Percentiles rank a stretch among this genome's conserved stretches.
Evolutionary conservation across 1,140 invertebrate genomes (phyloP).

Genomic region (Pseudomyrmex flavicornis): DNA sequence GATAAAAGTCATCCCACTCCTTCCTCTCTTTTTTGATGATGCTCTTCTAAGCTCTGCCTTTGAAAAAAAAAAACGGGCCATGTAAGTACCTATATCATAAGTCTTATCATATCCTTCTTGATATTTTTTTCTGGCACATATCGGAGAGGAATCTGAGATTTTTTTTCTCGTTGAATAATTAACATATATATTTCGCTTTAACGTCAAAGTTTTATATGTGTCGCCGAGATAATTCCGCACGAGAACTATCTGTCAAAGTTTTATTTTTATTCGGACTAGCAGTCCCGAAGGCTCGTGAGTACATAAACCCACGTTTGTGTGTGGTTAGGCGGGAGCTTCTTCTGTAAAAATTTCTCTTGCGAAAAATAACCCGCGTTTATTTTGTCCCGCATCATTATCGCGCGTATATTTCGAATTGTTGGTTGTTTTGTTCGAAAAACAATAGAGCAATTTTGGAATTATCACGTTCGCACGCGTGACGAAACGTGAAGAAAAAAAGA

Average conservation of each 20-base stretch:
- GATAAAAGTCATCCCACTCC: background rate
- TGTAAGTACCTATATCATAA: background rate
- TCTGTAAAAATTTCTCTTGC: conserved; percentile 33
- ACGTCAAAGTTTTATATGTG: conserved; percentile 53
- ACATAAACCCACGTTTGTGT: conserved; percentile 13
- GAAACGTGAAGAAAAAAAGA: background rate
- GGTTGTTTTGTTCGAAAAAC: background rate
- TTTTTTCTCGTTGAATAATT: conserved; percentile 28
- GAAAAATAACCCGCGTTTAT: conserved; percentile 27
- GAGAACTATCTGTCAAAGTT: conserved; percentile 45
- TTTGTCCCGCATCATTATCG: background rate
- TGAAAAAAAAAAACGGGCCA: no score
- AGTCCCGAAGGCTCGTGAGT: conserved; percentile 4
- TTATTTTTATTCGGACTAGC: conserved; percentile 40
- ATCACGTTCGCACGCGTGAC: background rate
- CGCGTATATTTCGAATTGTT: background rate
- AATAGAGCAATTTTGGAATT: conserved; percentile 3
- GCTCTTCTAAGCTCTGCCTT: no score
- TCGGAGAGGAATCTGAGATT: background rate
- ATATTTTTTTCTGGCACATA: conserved; percentile 3
- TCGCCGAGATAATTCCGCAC: background rate
- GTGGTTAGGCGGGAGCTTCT: conserved; percentile 6
- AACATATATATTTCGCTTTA: conserved; percentile 37
- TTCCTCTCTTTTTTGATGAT: no score
- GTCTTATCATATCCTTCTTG: background rate